Evolutionary conservation across 2,113 vertebrate species (phyloP).

Genomic region (Hydrolagus affinis): DNA sequence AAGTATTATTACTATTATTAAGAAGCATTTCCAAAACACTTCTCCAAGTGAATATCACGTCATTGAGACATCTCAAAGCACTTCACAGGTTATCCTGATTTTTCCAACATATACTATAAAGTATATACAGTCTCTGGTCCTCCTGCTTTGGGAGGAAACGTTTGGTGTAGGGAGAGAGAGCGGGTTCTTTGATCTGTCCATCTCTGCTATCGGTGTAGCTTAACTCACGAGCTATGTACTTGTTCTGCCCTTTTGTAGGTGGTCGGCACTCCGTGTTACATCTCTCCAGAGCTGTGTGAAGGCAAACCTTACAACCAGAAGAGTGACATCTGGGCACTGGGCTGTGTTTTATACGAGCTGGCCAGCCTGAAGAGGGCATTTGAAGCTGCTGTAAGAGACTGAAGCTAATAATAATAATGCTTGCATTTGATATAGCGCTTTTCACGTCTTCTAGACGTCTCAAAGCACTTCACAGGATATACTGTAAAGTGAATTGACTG

Average conservation of each 20-base stretch:
- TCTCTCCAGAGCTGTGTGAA: slow-evolving; percentile 94
- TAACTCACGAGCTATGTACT: not conserved
- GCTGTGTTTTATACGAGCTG: slow-evolving; percentile 91
- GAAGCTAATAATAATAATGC: not conserved
- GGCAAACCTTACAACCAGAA: slow-evolving; percentile 98
- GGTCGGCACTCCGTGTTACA: slow-evolving; percentile 92
- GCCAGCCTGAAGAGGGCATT: slow-evolving; percentile 96
- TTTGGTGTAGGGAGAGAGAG: not conserved
- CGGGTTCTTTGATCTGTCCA: not conserved
- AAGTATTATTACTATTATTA: too few species aligned
- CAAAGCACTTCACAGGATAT: too few species aligned
- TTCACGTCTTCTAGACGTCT: too few species aligned
- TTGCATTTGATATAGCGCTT: too few species aligned
- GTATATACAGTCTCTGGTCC: too few species aligned
- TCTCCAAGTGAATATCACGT: too few species aligned
- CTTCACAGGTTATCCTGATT: too few species aligned
- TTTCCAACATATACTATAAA: too few species aligned
- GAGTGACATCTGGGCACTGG: slow-evolving; percentile 96
- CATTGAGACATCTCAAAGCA: too few species aligned
- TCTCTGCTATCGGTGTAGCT: not conserved
- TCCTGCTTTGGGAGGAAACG: not conserved
- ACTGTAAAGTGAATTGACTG: too few species aligned
- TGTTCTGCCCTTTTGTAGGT: slow-evolving; percentile 57
- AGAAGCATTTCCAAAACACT: too few species aligned
- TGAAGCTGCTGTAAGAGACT: slow-evolving; percentile 77